Conservation (phyloP, 1,140 invertebrate genomes). For the Caenorhabditis tropicalis region DNA sequence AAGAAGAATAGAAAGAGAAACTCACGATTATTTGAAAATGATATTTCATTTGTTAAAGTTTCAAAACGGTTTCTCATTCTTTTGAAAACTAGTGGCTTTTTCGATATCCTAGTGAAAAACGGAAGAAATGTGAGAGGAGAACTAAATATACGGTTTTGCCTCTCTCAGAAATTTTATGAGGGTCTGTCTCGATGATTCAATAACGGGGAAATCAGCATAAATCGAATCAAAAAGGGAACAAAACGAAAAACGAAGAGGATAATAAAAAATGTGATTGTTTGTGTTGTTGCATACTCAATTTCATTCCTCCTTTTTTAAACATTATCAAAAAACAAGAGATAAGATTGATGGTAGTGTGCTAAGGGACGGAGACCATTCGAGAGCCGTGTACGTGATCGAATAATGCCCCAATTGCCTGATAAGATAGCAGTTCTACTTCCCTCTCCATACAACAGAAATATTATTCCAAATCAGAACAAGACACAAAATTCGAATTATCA, state of each 20-base stretch:
- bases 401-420: background rate
- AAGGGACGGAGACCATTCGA: background rate
- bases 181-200: too few species aligned
- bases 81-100: too few species aligned
- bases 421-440: background rate
- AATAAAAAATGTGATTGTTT: background rate
- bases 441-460: background rate
- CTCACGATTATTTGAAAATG: background rate
- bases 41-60: too few species aligned
- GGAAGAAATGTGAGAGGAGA: too few species aligned
- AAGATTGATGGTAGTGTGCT: background rate
- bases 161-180: too few species aligned
- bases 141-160: too few species aligned
- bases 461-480: background rate
- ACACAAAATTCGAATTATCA: background rate
- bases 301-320: background rate
- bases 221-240: background rate
- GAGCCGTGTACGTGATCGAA: constrained; percentile 9
- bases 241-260: background rate
- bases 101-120: too few species aligned
- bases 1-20: background rate
- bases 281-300: background rate
- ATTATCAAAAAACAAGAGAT: constrained; percentile 5
- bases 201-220: background rate
- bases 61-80: too few species aligned